Evolutionary conservation across 2,888 invertebrate species (phyloP).

Genomic region (Ypsolopha scabrella): DNA sequence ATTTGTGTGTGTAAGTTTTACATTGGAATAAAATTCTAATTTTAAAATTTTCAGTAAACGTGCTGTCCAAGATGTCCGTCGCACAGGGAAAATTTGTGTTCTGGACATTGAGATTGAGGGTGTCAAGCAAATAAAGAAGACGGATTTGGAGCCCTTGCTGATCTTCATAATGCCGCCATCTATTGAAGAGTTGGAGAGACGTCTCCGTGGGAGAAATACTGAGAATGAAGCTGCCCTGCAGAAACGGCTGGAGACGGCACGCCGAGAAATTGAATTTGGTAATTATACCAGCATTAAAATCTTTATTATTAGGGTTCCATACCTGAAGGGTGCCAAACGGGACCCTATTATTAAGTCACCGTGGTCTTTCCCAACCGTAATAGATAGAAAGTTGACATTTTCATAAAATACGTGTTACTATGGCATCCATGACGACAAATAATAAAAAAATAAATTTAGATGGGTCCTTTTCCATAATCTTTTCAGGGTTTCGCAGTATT

Average conservation of each 20-base stretch:
- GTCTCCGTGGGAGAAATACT: constrained; percentile 84
- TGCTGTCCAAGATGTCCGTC: constrained; percentile 85
- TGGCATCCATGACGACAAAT: too few relatives aligned
- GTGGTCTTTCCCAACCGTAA: too few relatives aligned
- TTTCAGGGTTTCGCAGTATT: too few relatives aligned
- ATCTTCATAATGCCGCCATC: constrained; percentile 96
- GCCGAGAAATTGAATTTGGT: constrained; percentile 88
- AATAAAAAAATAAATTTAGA: too few relatives aligned
- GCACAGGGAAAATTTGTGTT: constrained; percentile 88
- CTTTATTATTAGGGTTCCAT: too few relatives aligned
- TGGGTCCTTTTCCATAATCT: too few relatives aligned
- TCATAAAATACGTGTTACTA: too few relatives aligned
- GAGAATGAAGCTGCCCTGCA: constrained; percentile 90
- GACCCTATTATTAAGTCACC: too few relatives aligned
- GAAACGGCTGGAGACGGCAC: constrained; percentile 82
- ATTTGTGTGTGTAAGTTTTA: too few relatives aligned
- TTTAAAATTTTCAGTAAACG: constrained; percentile 72
- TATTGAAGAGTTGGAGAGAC: constrained; percentile 78
- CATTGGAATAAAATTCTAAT: too few relatives aligned
- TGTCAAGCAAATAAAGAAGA: constrained; percentile 85
- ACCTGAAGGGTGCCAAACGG: too few relatives aligned
- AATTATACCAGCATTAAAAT: constrained; percentile 11
- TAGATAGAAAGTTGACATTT: too few relatives aligned
- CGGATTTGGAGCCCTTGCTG: constrained; percentile 84
- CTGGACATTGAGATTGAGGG: constrained; percentile 97